phyloP scores from a whole-genome alignment of 2,797 vertebrate species.

The Microtus obscurus region DNA sequence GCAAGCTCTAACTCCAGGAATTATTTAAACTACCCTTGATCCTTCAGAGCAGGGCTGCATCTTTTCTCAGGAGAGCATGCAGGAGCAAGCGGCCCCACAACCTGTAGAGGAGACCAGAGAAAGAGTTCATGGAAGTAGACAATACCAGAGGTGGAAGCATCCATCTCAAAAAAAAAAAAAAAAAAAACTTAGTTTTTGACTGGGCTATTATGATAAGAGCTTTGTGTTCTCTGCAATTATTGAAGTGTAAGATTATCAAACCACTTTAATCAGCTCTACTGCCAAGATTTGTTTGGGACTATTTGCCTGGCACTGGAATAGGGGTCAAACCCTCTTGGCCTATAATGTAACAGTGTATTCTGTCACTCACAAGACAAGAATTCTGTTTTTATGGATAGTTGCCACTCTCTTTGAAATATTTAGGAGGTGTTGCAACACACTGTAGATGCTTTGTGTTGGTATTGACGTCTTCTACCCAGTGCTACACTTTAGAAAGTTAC shows the following conservation, averaged over 20 bases:
- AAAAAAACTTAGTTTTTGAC: not conserved
- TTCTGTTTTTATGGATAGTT: not conserved
- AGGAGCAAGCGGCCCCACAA: not conserved
- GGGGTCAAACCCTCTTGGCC: not conserved
- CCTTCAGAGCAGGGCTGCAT: not conserved
- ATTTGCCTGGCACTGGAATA: not conserved
- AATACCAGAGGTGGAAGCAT: not conserved
- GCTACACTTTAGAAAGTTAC: conserved; percentile 21
- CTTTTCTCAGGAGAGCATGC: not conserved
- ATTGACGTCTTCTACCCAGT: conserved; percentile 1
- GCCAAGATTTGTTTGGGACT: not conserved
- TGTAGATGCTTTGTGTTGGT: not conserved
- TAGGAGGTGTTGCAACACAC: not conserved
- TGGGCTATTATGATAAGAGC: not conserved
- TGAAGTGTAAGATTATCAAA: not conserved
- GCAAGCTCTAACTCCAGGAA: conserved; percentile 84
- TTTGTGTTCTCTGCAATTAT: not conserved
- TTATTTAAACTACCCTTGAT: conserved; percentile 70
- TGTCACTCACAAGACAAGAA: not conserved
- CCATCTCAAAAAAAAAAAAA: too few species aligned
- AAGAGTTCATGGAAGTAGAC: not conserved
- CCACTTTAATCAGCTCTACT: not conserved
- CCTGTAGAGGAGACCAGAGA: not conserved
- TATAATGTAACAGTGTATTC: not conserved
- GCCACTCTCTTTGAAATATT: conserved; percentile 35